Conservation (phyloP, 2,113 vertebrate species). For the Mobula birostris region DNA sequence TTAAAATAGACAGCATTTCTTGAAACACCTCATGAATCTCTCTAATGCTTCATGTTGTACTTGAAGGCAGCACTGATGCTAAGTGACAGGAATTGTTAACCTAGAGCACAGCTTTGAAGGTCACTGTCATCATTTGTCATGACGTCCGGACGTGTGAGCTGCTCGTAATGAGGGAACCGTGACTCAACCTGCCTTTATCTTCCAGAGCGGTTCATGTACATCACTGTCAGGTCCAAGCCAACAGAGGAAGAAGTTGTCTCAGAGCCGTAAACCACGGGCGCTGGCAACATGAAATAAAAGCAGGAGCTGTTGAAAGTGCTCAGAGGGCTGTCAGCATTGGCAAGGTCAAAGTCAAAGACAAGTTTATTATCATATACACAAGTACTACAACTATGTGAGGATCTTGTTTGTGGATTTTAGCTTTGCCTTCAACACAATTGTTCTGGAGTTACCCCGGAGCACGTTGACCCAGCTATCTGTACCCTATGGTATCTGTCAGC, state of each 20-base stretch:
- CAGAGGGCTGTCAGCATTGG: too few relatives aligned
- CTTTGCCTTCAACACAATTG: too few relatives aligned
- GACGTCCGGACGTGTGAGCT: background rate
- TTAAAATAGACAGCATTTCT: background rate
- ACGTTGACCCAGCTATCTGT: too few relatives aligned
- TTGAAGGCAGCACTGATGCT: slow-evolving; percentile 47
- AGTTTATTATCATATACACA: too few relatives aligned
- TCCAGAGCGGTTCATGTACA: background rate
- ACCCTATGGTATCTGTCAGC: too few relatives aligned
- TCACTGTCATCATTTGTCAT: slow-evolving; percentile 3
- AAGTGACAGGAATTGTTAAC: slow-evolving; percentile 47
- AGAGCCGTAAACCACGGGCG: too few relatives aligned
- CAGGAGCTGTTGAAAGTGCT: too few relatives aligned
- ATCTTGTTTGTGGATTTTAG: too few relatives aligned
- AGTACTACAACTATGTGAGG: too few relatives aligned
- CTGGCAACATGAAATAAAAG: too few relatives aligned
- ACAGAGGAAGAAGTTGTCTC: background rate
- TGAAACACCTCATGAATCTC: background rate
- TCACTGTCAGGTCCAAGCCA: background rate
- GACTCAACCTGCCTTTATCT: background rate
- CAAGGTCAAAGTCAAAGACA: too few relatives aligned
- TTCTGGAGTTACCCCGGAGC: too few relatives aligned
- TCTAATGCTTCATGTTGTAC: background rate
- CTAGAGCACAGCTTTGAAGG: slow-evolving; percentile 41
- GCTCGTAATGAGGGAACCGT: background rate